Conservation (phyloP, 2,888 invertebrate species). For the Acanthosepion pharaonis region DNA sequence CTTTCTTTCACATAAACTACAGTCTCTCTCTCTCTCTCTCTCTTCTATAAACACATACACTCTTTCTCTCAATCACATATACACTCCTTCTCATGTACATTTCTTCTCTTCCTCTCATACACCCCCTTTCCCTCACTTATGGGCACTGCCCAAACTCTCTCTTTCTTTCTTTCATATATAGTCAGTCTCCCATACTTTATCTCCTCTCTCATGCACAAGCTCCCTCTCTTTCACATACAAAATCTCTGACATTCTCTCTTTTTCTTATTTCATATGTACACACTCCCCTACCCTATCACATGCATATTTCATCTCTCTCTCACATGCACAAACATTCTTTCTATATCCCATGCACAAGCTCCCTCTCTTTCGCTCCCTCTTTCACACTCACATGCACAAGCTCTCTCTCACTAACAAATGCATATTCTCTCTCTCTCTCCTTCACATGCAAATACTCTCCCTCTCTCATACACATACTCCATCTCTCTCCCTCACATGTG, state of each 20-base stretch:
- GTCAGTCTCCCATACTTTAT: neutral
- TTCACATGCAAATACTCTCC: neutral
- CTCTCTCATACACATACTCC: neutral
- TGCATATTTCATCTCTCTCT: neutral
- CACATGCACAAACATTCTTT: no score
- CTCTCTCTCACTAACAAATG: neutral
- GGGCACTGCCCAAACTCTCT: neutral
- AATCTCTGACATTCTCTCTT: neutral
- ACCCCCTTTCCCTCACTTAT: neutral
- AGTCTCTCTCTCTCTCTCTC: neutral
- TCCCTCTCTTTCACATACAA: neutral
- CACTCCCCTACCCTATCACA: neutral
- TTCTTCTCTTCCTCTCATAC: neutral
- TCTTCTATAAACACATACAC: neutral
- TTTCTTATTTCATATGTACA: neutral
- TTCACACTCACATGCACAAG: neutral
- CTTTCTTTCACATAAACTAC: neutral
- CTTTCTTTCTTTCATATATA: neutral
- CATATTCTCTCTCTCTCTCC: neutral
- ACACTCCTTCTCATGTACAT: no score
- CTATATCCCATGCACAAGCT: neutral
- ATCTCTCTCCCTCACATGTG: neutral
- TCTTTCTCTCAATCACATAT: neutral
- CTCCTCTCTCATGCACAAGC: neutral
- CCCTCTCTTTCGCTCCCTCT: neutral